Evolutionary conservation across 2,113 vertebrate species (phyloP).

Genomic region (Theristicus caerulescens): DNA sequence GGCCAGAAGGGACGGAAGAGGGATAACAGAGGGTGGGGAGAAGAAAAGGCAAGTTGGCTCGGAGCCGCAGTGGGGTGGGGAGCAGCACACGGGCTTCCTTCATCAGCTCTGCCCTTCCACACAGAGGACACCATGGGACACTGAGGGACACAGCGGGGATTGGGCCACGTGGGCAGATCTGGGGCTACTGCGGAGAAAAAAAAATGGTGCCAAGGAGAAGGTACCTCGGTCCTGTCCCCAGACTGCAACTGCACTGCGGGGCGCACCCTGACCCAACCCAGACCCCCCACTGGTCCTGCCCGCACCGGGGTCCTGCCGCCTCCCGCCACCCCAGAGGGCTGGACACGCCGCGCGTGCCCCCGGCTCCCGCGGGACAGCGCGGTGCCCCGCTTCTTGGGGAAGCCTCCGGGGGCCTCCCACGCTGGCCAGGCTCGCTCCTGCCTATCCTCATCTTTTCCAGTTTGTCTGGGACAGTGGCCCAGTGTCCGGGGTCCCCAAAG

Average conservation of each 20-base stretch:
- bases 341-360: neutral
- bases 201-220: neutral
- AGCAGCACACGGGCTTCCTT: neutral
- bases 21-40: neutral
- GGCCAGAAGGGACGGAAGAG: neutral
- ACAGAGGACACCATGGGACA: neutral
- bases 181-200: neutral
- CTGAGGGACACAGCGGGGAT: neutral
- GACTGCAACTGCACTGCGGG: neutral
- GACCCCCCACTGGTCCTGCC: neutral
- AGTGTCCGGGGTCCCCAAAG: neutral
- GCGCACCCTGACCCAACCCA: neutral
- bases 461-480: neutral
- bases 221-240: neutral
- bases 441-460: neutral
- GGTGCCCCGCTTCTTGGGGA: rapidly evolving
- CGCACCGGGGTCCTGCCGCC: rapidly evolving
- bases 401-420: neutral
- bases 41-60: neutral
- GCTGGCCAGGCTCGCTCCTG: rapidly evolving
- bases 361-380: rapidly evolving
- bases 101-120: neutral
- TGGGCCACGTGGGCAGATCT: rapidly evolving
- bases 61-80: rapidly evolving
- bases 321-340: no score